Evolutionary conservation across 2,113 vertebrate genomes (phyloP).

Genomic region (Pedetes capensis): DNA sequence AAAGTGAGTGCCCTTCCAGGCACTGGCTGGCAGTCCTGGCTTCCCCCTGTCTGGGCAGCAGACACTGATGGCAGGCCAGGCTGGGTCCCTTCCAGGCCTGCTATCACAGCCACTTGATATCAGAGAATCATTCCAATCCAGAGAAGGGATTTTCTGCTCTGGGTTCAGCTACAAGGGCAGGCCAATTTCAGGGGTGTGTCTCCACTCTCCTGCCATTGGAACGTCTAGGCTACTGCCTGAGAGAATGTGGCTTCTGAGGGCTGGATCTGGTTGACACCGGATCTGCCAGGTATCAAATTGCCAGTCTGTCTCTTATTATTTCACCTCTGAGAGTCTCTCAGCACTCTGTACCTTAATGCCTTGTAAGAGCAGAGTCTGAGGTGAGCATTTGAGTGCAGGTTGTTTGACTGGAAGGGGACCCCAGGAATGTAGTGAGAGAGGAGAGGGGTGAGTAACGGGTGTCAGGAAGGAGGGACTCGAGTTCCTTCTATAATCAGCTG

Average conservation of each 20-base stretch:
- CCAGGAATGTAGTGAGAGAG: neutral
- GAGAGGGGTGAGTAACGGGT: neutral
- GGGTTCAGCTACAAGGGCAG: neutral
- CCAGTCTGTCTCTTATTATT: neutral
- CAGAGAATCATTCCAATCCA: neutral
- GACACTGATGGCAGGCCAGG: neutral
- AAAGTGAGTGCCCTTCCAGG: neutral
- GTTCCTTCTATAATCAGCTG: neutral
- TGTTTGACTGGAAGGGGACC: neutral
- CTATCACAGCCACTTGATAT: neutral
- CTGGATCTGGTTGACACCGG: neutral
- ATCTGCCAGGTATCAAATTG: neutral
- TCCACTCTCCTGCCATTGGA: accelerated
- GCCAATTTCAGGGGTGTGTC: neutral
- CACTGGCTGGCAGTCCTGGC: neutral
- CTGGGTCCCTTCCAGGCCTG: neutral
- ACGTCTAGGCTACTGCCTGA: accelerated
- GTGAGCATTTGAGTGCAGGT: neutral
- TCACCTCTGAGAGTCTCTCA: neutral
- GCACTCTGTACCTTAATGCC: neutral
- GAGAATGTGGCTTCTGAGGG: neutral
- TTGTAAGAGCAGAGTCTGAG: neutral
- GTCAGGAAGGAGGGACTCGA: neutral
- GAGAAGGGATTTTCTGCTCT: neutral
- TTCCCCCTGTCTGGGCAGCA: neutral